Evolutionary conservation across 2,113 vertebrate genomes (phyloP).

Genomic region (Syngnathus scovelli): DNA sequence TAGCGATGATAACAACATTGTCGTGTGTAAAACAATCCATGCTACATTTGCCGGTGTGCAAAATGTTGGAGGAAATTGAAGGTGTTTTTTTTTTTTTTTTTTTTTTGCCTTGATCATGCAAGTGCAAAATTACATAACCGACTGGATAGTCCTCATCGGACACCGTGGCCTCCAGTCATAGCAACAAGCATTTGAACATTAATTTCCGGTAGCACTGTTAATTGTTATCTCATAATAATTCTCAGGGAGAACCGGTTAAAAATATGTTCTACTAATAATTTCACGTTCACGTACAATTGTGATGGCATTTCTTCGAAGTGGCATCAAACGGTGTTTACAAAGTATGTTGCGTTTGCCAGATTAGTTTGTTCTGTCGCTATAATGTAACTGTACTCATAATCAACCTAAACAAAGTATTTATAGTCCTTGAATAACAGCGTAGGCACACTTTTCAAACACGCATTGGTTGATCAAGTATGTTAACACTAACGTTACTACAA

Average conservation of each 20-base stretch:
- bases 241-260: too few relatives aligned
- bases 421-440: not conserved
- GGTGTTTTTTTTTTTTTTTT: slow-evolving; percentile 19
- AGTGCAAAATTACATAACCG: slow-evolving; percentile 58
- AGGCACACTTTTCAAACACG: not conserved
- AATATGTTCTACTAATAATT: not conserved
- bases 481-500: not conserved
- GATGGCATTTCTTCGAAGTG: not conserved
- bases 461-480: not conserved
- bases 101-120: slow-evolving; percentile 17
- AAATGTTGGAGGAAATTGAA: not conserved
- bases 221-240: too few relatives aligned
- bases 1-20: slow-evolving; percentile 3
- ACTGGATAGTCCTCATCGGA: slow-evolving; percentile 27
- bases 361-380: not conserved
- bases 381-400: not conserved
- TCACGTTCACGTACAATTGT: not conserved
- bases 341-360: not conserved
- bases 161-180: slow-evolving; percentile 36
- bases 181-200: not conserved
- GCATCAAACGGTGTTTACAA: not conserved
- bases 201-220: not conserved
- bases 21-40: not conserved
- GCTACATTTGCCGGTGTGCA: not conserved
- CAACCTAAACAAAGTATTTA: not conserved